phyloP scores from a whole-genome alignment of 2,888 invertebrate species.

The Drosophila mimica region DNA sequence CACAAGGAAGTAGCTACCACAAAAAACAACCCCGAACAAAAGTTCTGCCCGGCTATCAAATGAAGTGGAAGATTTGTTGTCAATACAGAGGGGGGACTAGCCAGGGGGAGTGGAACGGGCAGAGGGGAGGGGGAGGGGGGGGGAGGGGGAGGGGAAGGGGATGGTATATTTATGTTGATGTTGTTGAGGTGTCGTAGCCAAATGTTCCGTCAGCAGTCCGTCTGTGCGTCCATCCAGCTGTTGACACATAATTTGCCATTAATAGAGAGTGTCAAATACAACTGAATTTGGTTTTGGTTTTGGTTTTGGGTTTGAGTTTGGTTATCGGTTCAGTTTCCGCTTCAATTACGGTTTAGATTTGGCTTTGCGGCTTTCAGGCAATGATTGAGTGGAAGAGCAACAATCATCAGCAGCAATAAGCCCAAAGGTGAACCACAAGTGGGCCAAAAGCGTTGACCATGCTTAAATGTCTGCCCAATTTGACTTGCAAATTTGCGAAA shows the following conservation, averaged over 20 bases:
- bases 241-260: slow-evolving; percentile 62
- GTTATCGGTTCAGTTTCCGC: slow-evolving; percentile 10
- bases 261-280: slow-evolving; percentile 58
- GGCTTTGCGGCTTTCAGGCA: slow-evolving; percentile 12
- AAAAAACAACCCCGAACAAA: background rate
- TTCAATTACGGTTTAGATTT: background rate
- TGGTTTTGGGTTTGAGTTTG: slow-evolving; percentile 3
- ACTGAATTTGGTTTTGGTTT: slow-evolving; percentile 8
- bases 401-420: background rate
- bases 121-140: background rate
- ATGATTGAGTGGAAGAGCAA: slow-evolving; percentile 18
- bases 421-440: slow-evolving; percentile 3
- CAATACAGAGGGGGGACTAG: slow-evolving; percentile 45
- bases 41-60: slow-evolving; percentile 40
- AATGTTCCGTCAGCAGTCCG: background rate
- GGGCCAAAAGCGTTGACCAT: slow-evolving; percentile 1
- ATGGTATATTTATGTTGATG: slow-evolving; percentile 24
- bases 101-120: no score
- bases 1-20: background rate
- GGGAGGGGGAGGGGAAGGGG: no score
- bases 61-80: slow-evolving; percentile 76
- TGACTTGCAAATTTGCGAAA: slow-evolving; percentile 52
- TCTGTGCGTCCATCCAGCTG: slow-evolving; percentile 21
- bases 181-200: slow-evolving; percentile 20
- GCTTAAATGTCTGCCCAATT: slow-evolving; percentile 42